These are phyloP conservation scores for Lytechinus variegatus DNA, from an alignment of 35 echinoderm and acorn worm species.

Conservation along the genomic window DNA sequence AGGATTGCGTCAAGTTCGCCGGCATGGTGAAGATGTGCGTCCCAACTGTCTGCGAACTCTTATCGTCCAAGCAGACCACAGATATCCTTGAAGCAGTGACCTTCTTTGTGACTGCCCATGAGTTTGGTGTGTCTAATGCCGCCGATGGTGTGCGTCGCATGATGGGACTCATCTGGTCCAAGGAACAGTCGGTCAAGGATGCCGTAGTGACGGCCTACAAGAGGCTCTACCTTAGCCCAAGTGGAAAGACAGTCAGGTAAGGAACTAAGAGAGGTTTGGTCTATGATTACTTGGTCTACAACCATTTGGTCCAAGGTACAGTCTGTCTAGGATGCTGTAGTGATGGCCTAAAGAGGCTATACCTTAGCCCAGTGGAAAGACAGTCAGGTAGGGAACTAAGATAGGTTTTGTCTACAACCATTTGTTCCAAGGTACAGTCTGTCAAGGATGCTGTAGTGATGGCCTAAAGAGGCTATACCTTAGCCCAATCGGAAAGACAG, in stretches of 20 bases:
- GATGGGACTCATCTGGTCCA: slow-evolving; percentile 92
- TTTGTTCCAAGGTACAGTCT: slow-evolving; percentile 89
- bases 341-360: slow-evolving; percentile 79
- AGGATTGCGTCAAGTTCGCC: slow-evolving; percentile 95
- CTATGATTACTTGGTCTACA: no score
- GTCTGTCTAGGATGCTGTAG: slow-evolving; percentile 86
- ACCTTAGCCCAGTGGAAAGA: slow-evolving; percentile 70
- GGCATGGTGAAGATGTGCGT: slow-evolving; percentile 75
- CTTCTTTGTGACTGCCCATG: slow-evolving; percentile 92
- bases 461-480: slow-evolving; percentile 85
- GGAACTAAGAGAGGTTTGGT: background rate
- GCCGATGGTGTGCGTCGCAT: slow-evolving; percentile 84
- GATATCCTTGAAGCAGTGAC: slow-evolving; percentile 78
- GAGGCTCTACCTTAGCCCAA: slow-evolving; percentile 75
- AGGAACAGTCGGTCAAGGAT: slow-evolving; percentile 91
- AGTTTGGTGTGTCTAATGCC: slow-evolving; percentile 90
- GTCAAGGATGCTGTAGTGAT: slow-evolving; percentile 92
- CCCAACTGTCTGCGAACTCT: slow-evolving; percentile 81
- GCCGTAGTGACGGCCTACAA: slow-evolving; percentile 89
- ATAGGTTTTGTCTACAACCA: background rate
- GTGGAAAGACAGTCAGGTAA: slow-evolving; percentile 78
- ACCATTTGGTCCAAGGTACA: slow-evolving; percentile 90
- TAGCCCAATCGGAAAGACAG: slow-evolving; percentile 59
- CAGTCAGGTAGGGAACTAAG: slow-evolving; percentile 60
- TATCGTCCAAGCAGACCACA: slow-evolving; percentile 84